A percentile compares a stretch with the other conserved stretches of the same genome.
Conservation (phyloP, 2,113 vertebrate species). For the Proterorhinus semilunaris region DNA sequence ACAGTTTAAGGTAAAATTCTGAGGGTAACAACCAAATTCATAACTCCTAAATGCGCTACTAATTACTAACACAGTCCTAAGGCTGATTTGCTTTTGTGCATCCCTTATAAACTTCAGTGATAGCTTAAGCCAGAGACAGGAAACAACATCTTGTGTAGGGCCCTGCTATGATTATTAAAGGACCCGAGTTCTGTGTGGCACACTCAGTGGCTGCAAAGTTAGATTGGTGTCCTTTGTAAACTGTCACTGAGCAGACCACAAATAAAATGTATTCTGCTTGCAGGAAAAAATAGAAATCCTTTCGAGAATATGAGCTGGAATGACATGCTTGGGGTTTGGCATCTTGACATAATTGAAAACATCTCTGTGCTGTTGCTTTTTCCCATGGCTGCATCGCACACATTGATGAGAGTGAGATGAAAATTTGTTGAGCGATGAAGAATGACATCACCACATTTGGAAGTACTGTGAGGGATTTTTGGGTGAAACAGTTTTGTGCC, state of each 20-base stretch:
- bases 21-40: no score
- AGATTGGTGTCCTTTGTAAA: constrained; percentile 17
- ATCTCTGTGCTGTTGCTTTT: constrained; percentile 16
- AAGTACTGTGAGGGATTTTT: constrained; percentile 49
- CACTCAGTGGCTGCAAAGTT: constrained; percentile 12
- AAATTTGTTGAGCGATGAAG: constrained; percentile 41
- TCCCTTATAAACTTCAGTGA: constrained; percentile 35
- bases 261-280: constrained; percentile 38
- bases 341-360: constrained; percentile 54
- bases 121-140: constrained; percentile 42
- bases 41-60: neutral
- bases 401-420: constrained; percentile 28
- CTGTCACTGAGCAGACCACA: constrained; percentile 45
- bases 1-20: no score
- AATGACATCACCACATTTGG: constrained; percentile 57
- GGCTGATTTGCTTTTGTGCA: constrained; percentile 47
- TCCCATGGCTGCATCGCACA: constrained; percentile 34
- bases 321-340: constrained; percentile 33
- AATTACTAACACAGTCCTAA: constrained; percentile 24
- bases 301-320: constrained; percentile 34
- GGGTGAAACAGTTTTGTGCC: constrained; percentile 46
- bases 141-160: constrained; percentile 34
- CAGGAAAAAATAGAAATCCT: constrained; percentile 21
- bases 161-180: constrained; percentile 33
- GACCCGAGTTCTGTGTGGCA: constrained; percentile 31